Evolutionary conservation across 2,888 invertebrate genomes (phyloP), one percentile per base, ranked within the genome.

Genomic region (Xanthorhoe spadicearia): DNA sequence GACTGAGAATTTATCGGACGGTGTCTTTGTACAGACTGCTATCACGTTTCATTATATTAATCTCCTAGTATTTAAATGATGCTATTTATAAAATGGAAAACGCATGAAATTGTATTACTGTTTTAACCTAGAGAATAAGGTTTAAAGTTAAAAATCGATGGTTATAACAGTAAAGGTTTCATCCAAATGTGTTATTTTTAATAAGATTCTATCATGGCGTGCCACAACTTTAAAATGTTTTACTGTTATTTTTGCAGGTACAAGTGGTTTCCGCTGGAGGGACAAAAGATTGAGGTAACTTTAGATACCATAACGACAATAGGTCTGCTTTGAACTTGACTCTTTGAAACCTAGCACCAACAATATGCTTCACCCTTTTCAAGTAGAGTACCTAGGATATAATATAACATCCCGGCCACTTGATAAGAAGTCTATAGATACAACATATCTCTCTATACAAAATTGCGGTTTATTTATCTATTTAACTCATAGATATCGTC

Each of bases 211-310:
- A 59, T 32, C 10, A 7, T 60, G 13, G 15, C 15, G 17, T 53
- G 15, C 15, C 38, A 28, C 28, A 49, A 38, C 23, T 38, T 48
- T 53, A 46, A 32, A 18, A 17, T 28, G 6, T 19, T 61, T 53
- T 58, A 28, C 28, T 53, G 10, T 58, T 61, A 18, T 65, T 43
- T 38, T 65, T 56, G 1, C 52, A 67, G 63, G 63, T 67, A 67
- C 60, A 46, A 59, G 58, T 19, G 50, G 58, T 50, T 56, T 62
- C 61, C 54, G 58, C 56, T 35, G 52, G 58, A 51, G 51, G 28
- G 48, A 63, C 63, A 67, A 60, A 56, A 67, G 50, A 63, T 56
- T 15, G 55, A 60, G 67, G 67, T 67, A 63, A 63, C 62, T 63
- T 67, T 60, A 67, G 62, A 49, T 35, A 50, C 28, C 60, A 61